Evolutionary conservation across 1,140 invertebrate genomes (phyloP), one percentile per base, ranked within the genome.

Genomic region (Tetramorium simillimum): DNA sequence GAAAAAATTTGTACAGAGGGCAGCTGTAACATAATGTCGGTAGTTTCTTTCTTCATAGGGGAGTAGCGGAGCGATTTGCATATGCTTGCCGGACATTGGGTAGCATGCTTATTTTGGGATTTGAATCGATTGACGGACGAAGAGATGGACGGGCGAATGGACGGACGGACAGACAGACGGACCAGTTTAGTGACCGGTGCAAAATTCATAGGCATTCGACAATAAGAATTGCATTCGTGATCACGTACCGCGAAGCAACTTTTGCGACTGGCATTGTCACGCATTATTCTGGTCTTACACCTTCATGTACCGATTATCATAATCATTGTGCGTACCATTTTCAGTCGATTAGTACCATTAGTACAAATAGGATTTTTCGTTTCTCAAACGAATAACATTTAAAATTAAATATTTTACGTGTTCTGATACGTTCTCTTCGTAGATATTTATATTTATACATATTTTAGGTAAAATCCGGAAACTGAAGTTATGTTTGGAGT

Each of bases 41-140:
- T 78, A 56, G 51, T 73, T 69, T 40, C 58, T 43, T 60, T 85
- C 28, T 86, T 58, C 28, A 12, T 43, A 84, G 88, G 78, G 88
- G 88, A 69, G 88, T 67, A 24, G 78, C 5, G 24, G 43, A 85
- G 84, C 81, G 82, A 93, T 92, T 92, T 92, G 82, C 88, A 91
- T 91, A 90, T 86, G 87, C 86, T 90, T 73, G 86, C 86, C 86
- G 92, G 90, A 92, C 92, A 91, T 87, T 91, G 92, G 92, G 88
- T 92, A 90, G 92, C 92, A 92, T 91, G 91, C 90, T 93, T 93
- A 93, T 93, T 93, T 93, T 58, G 53, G 91, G 92, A 93, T 94
- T 93, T 85, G 56, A 81, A 88, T 90, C 87, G 86, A 87, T 60
- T 62, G 51, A 76, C 73, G 73, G 49, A 67, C 88, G 60, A 60